Evolutionary conservation across 2,888 invertebrate species (phyloP).

Genomic region (Periphyllus acericola): DNA sequence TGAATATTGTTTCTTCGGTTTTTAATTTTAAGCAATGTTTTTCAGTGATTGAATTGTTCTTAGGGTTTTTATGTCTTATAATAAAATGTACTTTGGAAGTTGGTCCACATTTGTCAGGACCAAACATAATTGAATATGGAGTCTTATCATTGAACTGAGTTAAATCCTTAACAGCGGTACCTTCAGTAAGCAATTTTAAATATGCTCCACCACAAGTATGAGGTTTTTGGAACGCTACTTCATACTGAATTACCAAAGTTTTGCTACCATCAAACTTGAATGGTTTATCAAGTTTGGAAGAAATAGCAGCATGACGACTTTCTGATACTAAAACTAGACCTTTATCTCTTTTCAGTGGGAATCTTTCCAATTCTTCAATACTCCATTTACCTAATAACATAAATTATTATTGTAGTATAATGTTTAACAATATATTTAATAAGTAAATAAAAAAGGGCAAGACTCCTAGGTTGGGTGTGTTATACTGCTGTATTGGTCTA

Average conservation of each 20-base stretch:
- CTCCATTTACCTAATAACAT: conserved; percentile 71
- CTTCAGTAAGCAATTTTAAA: conserved; percentile 87
- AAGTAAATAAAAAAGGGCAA: background rate
- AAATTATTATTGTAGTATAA: conserved; percentile 31
- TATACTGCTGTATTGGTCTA: too few species aligned
- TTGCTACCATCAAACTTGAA: conserved; percentile 67
- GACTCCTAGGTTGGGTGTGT: too few species aligned
- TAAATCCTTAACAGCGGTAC: conserved; percentile 77
- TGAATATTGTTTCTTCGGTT: conserved; percentile 74
- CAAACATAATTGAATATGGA: conserved; percentile 99
- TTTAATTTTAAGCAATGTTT: conserved; percentile 95
- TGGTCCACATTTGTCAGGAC: conserved; percentile 98
- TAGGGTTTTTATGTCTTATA: conserved; percentile 93
- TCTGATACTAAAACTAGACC: conserved; percentile 92
- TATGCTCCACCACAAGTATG: conserved; percentile 99
- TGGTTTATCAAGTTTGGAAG: conserved; percentile 74
- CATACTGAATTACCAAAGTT: conserved; percentile 87
- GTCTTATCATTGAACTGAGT: conserved; percentile 93
- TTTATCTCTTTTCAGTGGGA: conserved; percentile 83
- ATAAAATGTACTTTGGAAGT: conserved; percentile 94
- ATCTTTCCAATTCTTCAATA: conserved; percentile 80
- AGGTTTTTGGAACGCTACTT: conserved; percentile 92
- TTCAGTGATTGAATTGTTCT: conserved; percentile 88
- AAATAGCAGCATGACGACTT: conserved; percentile 84
- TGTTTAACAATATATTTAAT: background rate